Conservation (phyloP, 2,888 invertebrate species). For the Amiota mariae region DNA sequence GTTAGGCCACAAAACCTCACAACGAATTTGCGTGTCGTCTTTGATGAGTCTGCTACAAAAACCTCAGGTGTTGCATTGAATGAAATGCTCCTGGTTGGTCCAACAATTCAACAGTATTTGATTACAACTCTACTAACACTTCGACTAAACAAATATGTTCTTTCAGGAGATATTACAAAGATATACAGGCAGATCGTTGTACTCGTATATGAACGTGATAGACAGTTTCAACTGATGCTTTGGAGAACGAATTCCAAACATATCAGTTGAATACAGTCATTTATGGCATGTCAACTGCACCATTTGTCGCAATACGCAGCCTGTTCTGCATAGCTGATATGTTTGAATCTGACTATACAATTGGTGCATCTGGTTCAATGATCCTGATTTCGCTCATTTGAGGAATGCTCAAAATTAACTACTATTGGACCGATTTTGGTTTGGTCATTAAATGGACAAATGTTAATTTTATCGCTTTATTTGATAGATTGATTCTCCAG, state of each 20-base stretch:
- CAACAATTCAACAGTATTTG: neutral
- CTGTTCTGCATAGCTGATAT: neutral
- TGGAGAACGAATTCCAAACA: neutral
- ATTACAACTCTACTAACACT: neutral
- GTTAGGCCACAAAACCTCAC: neutral
- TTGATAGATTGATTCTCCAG: too few species aligned
- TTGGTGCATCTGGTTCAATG: neutral
- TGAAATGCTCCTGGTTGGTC: neutral
- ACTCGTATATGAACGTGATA: neutral
- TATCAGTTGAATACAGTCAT: neutral
- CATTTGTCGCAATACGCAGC: neutral
- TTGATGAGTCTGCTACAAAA: neutral
- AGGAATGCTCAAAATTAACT: neutral
- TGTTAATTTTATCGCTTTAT: too few species aligned
- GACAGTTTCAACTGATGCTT: neutral
- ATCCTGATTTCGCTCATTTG: neutral
- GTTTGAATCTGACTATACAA: neutral
- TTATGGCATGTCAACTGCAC: neutral
- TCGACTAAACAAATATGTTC: neutral
- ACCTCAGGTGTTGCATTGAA: neutral
- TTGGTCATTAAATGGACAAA: too few species aligned
- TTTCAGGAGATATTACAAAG: neutral
- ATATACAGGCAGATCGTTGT: neutral
- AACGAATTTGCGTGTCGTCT: neutral
- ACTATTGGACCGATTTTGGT: too few species aligned